Percentiles rank a stretch among this genome's conserved stretches.
Conservation (phyloP, 1,140 invertebrate genomes). For the Diorhabda carinulata region DNA sequence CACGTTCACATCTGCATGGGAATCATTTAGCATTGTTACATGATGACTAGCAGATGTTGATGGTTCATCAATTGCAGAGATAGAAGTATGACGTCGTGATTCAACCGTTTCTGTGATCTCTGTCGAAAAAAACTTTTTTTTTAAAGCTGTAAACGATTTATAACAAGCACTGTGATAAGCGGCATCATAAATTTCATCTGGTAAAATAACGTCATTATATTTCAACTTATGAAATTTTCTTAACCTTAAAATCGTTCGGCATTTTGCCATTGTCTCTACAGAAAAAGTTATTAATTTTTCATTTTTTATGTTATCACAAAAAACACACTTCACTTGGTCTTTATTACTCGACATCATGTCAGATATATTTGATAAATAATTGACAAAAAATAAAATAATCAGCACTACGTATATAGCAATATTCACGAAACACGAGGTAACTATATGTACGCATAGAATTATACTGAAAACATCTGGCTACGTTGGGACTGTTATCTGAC, state of each 20-base stretch:
- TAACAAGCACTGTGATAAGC: slow-evolving; percentile 29
- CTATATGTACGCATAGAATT: not conserved
- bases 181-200: slow-evolving; percentile 18
- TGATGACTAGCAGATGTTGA: too few species aligned
- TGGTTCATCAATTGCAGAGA: too few species aligned
- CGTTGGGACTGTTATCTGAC: slow-evolving; percentile 7
- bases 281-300: slow-evolving; percentile 9
- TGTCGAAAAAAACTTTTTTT: slow-evolving; percentile 22
- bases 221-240: slow-evolving; percentile 18
- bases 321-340: slow-evolving; percentile 17
- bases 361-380: slow-evolving; percentile 19
- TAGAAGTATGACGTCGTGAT: too few species aligned
- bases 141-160: slow-evolving; percentile 23
- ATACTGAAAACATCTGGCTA: not conserved
- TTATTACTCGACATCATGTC: slow-evolving; percentile 19
- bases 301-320: slow-evolving; percentile 4
- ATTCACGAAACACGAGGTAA: slow-evolving; percentile 11
- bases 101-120: not conserved
- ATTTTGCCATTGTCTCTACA: slow-evolving; percentile 20
- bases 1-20: too few species aligned
- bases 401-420: slow-evolving; percentile 1
- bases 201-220: slow-evolving; percentile 17
- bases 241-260: slow-evolving; percentile 17
- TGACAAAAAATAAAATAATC: slow-evolving; percentile 1
- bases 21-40: too few species aligned